Conservation (phyloP, 1,140 invertebrate genomes). For the Drosophila equinoxialis region DNA sequence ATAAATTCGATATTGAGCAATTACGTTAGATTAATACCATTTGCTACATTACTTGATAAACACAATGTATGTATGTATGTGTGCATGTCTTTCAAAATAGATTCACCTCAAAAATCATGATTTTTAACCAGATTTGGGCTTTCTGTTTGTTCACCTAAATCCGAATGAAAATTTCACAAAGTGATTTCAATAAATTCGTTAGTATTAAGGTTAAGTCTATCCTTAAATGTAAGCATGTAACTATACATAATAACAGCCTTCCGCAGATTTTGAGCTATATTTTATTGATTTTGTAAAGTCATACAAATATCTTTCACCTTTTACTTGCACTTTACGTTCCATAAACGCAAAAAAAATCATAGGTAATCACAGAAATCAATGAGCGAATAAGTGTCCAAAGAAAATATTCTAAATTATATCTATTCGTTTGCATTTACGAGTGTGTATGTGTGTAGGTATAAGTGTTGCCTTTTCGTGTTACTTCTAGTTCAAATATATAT, state of each 20-base stretch:
- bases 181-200: conserved; percentile 8
- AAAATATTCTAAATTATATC: conserved; percentile 17
- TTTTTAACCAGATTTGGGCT: conserved; percentile 18
- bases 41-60: neutral
- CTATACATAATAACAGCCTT: conserved; percentile 18
- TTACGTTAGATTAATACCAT: neutral
- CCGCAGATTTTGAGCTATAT: conserved; percentile 31
- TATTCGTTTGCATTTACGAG: conserved; percentile 1
- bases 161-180: conserved; percentile 15
- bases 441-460: neutral
- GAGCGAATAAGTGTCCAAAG: neutral
- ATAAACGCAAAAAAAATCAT: conserved; percentile 42
- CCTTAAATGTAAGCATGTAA: conserved; percentile 14
- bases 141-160: conserved; percentile 15
- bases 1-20: neutral
- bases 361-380: neutral
- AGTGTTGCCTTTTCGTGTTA: conserved; percentile 8
- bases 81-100: neutral
- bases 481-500: conserved; percentile 67
- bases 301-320: conserved; percentile 55
- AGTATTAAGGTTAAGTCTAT: conserved; percentile 28
- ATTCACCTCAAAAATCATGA: conserved; percentile 1
- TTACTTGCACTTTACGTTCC: conserved; percentile 66
- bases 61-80: neutral
- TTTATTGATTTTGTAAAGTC: conserved; percentile 32